phyloP scores from a whole-genome alignment of 2,888 invertebrate genomes.

The Lycia hirtaria region DNA sequence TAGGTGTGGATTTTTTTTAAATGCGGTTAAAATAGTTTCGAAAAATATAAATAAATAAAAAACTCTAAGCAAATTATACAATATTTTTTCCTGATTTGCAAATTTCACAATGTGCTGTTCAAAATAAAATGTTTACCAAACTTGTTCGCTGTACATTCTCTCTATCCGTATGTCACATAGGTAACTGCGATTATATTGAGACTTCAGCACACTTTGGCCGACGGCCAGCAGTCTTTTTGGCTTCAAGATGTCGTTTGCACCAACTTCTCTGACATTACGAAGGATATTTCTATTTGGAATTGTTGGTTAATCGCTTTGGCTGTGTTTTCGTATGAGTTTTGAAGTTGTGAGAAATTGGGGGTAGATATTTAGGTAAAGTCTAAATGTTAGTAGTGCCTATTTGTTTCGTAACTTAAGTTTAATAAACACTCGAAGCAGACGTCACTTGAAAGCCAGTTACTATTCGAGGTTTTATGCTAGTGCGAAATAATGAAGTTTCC shows the following conservation, averaged over 20 bases:
- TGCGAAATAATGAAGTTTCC: no score
- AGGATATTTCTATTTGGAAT: conserved; percentile 56
- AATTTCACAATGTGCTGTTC: no score
- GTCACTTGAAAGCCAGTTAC: no score
- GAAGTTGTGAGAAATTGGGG: conserved; percentile 25
- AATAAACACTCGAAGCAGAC: no score
- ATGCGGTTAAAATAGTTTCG: no score
- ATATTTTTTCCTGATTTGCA: no score
- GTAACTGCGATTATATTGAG: conserved; percentile 56
- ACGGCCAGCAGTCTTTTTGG: conserved; percentile 81
- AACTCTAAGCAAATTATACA: no score
- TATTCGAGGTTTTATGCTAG: no score
- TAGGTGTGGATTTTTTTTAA: no score
- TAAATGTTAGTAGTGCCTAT: background rate
- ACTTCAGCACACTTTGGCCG: conserved; percentile 75
- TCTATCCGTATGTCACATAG: conserved; percentile 53
- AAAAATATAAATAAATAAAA: no score
- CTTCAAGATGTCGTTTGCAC: conserved; percentile 78
- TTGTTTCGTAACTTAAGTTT: background rate
- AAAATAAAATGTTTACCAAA: background rate
- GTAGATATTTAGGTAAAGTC: conserved; percentile 27
- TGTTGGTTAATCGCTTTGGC: conserved; percentile 53
- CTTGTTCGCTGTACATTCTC: conserved; percentile 20
- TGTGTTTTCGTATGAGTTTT: conserved; percentile 37
- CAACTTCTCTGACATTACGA: conserved; percentile 67